Base-by-base conservation (phyloP, 1,140 invertebrate species). In the Anastrepha obliqua region DNA sequence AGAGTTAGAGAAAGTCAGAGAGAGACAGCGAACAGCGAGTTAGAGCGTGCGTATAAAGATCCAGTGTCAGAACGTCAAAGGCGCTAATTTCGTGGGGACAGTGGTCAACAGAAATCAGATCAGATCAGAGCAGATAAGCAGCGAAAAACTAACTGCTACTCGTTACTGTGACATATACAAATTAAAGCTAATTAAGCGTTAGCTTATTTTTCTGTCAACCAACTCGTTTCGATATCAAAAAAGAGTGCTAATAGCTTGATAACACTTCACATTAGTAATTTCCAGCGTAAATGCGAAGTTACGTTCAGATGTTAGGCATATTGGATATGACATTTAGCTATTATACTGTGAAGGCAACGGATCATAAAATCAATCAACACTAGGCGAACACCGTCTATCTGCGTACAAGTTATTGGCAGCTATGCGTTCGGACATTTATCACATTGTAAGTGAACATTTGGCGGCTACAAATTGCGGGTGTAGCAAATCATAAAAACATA, bases 321-420 rank as follows among this genome's bases (percentile, higher is more conserved):
- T 55, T 29, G 74, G 6, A 44, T 55, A 81, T 81, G 74, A 29
- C 58, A 86, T 86, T 86, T 86, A 29, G 59, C 55, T 62, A 86
- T 86, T 86, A 86, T 62, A 86, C 85, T 58, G 85, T 86, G 85
- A 60, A 86, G 58, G 29, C 20, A 86, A 86, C 55, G 85, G 85
- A 81, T 81, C 47, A 51, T 81, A 81, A 81, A 55, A 81, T 81
- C 74, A 81, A 81, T 81, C 74, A 29, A 81, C 74, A 47, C 47
- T 81, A 11, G 74, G 55, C 74, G 74, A 55, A 55, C 74, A n/a
- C 8, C 13, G 13, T 8, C 60, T 5, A 62, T 62, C 60, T 62
- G 5, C 60, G 15, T 62, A 62, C 60, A 20, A 81, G 74, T 51
- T 47, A 55, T 81, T 81, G 20, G 15, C 2, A 62, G 74, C 13